Conservation (phyloP, 2,888 invertebrate genomes). For the Sicus ferrugineus region DNA sequence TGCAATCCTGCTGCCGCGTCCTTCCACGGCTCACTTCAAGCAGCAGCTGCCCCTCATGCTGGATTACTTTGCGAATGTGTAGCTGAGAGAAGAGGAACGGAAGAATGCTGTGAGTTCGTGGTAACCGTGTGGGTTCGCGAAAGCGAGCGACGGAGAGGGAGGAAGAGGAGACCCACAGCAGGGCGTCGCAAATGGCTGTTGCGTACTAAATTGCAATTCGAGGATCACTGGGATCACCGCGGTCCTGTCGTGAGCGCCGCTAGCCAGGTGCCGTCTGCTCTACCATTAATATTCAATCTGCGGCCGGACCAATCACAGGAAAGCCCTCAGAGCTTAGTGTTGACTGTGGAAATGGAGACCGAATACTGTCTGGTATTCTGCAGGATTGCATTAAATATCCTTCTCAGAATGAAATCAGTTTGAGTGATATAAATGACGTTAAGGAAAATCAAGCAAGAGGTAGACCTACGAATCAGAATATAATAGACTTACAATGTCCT, state of each 20-base stretch:
- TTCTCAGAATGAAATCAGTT: too few relatives aligned
- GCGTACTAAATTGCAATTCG: slow-evolving; percentile 2
- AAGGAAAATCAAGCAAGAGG: too few relatives aligned
- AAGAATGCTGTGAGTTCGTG: too few relatives aligned
- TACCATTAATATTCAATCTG: slow-evolving; percentile 22
- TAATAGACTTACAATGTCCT: too few relatives aligned
- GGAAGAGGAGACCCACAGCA: neutral
- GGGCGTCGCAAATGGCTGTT: neutral
- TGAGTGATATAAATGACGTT: too few relatives aligned
- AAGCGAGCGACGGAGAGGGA: neutral
- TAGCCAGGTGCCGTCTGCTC: neutral
- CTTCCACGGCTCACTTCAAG: neutral
- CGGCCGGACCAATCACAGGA: slow-evolving; percentile 14
- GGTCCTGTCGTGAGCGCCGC: neutral
- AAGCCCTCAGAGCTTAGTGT: neutral
- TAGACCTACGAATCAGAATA: too few relatives aligned
- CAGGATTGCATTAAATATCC: too few relatives aligned
- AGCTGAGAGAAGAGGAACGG: neutral
- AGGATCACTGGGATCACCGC: neutral
- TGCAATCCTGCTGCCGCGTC: neutral
- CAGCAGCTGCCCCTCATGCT: neutral
- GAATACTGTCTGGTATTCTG: too few relatives aligned
- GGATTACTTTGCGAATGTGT: neutral
- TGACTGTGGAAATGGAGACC: too few relatives aligned
- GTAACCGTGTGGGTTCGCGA: neutral